Base-by-base conservation (phyloP, 2,113 vertebrate species). In the Chlamydotis undulata region DNA sequence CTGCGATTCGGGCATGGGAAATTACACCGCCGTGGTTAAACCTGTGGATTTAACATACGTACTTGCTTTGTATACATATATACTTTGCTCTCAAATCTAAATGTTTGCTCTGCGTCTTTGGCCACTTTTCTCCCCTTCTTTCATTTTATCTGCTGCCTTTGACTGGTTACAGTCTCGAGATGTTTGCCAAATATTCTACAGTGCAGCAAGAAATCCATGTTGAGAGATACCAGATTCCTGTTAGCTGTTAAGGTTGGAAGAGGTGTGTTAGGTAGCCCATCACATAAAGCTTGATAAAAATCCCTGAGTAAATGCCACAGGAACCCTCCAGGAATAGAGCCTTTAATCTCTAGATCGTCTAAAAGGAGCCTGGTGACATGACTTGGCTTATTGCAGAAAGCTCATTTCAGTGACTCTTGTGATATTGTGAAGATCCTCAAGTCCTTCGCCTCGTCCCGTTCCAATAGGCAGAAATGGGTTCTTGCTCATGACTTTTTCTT, bases 261-360 rank as follows among this genome's bases (percentile, higher is more conserved):
- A 97, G 93, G 93, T 96, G 93, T 77, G 89, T 96, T 97, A 97
- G 96, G 96, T 85, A 97, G 95, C 96, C 96, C 95, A 95, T 95
- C 95, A 91, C 85, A 95, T n/a, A 94, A 94, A 96, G 87, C 95
- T 91, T 59, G 91, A 91, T 93, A 85, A 92, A 96, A 97, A 95
- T 97, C 94, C 97, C 93, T 96, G 96, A 96, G 96, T 94, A 97
- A 97, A 97, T 96, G 96, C 96, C 96, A 97, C 90, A 45, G 93
- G 96, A 97, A 83, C 93, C 96, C 96, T 96, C 43, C 93, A 96
- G 96, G 96, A 97, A 96, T 93, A 96, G 92, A 97, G 94, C 96
- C 94, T 94, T 96, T 97, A 97, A 97, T 97, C 96, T 96, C 63
- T 16, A 71, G 90, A 77, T 91, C 4, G 82, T 86, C 94, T 92